Conservation (phyloP, 2,888 invertebrate species). For the Xylota segnis region DNA sequence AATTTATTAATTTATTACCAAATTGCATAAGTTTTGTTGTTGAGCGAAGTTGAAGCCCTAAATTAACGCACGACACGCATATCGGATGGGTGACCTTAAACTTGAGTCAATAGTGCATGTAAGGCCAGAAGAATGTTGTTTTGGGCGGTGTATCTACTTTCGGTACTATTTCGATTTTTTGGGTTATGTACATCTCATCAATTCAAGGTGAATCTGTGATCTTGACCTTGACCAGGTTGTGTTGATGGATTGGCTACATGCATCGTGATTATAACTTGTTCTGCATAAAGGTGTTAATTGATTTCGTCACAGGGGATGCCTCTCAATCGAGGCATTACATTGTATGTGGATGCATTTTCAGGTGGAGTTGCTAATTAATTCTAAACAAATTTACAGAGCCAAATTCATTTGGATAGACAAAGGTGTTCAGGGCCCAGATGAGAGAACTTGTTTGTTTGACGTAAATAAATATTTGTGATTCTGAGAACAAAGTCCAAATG, state of each 20-base stretch:
- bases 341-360: neutral
- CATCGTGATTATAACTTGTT: slow-evolving; percentile 45
- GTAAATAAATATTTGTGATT: too few relatives aligned
- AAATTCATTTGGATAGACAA: neutral
- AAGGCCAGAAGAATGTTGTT: slow-evolving; percentile 25
- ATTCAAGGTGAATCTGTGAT: slow-evolving; percentile 39
- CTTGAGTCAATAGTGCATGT: slow-evolving; percentile 28
- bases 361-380: neutral
- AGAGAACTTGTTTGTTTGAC: too few relatives aligned
- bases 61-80: slow-evolving; percentile 1
- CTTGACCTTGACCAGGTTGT: slow-evolving; percentile 57
- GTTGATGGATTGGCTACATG: slow-evolving; percentile 1
- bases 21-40: slow-evolving; percentile 1
- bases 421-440: neutral
- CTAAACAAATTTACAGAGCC: neutral
- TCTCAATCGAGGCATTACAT: too few relatives aligned
- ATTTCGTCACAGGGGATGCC: neutral
- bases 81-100: slow-evolving; percentile 54
- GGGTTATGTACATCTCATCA: neutral
- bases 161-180: neutral
- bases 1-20: slow-evolving; percentile 33
- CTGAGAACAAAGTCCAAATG: too few relatives aligned
- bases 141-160: neutral
- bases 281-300: slow-evolving; percentile 37
- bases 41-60: neutral